phyloP scores from a whole-genome alignment of 2,888 invertebrate species.

The Neoascia interrupta region DNA sequence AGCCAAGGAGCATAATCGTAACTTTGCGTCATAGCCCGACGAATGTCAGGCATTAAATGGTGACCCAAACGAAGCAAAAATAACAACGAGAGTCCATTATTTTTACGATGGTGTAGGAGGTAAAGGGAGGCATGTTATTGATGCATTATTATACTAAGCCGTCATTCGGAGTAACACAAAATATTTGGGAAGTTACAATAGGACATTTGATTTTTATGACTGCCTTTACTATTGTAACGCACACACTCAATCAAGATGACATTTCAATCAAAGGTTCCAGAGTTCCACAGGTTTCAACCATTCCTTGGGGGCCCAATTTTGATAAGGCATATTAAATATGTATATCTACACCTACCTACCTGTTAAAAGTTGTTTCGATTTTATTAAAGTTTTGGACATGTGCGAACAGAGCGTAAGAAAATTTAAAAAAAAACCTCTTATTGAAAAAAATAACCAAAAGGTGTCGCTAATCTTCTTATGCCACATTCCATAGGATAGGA shows the following conservation, averaged over 20 bases:
- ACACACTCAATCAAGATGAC: conserved; percentile 20
- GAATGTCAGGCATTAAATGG: conserved; percentile 4
- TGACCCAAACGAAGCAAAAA: conserved; percentile 14
- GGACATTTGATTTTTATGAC: conserved; percentile 26
- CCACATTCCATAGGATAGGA: too few species aligned
- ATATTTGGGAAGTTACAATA: conserved; percentile 17
- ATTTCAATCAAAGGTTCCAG: conserved; percentile 32
- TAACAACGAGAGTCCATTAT: conserved; percentile 30
- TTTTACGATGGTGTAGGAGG: conserved; percentile 19
- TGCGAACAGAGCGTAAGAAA: too few species aligned
- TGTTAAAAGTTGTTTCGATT: too few species aligned
- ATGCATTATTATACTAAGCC: conserved; percentile 15
- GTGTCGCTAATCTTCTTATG: too few species aligned
- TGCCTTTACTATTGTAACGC: neutral
- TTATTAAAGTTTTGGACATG: too few species aligned
- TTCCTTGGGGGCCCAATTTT: too few species aligned
- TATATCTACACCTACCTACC: too few species aligned
- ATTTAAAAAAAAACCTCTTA: too few species aligned
- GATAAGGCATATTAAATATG: too few species aligned
- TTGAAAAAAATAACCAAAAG: too few species aligned
- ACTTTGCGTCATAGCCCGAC: neutral
- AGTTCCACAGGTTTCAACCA: too few species aligned
- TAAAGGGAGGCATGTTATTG: neutral
- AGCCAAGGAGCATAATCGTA: neutral
- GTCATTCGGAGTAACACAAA: neutral